phyloP scores from a whole-genome alignment of 92 coral and sea anemone genomes.

The Ricordea florida region DNA sequence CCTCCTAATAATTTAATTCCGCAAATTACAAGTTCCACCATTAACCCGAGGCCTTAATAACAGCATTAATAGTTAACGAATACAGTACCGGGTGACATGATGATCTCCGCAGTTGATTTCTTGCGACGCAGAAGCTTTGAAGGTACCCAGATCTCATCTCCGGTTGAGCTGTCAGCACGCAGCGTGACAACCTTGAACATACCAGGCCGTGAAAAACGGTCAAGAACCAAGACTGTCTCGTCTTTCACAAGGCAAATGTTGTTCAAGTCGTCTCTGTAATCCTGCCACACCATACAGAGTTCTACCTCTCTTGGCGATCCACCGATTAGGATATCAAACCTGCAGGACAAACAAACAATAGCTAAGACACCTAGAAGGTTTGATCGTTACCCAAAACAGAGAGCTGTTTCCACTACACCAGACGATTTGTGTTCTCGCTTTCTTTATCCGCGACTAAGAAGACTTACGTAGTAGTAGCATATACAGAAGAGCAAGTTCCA shows the following conservation, averaged over 20 bases:
- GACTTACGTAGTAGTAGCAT: too few species aligned
- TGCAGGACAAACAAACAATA: too few species aligned
- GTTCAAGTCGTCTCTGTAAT: slow-evolving; percentile 78
- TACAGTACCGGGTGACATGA: slow-evolving; percentile 61
- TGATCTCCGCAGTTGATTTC: slow-evolving; percentile 83
- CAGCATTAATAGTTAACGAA: too few species aligned
- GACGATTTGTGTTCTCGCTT: too few species aligned
- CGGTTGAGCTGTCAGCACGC: slow-evolving; percentile 78
- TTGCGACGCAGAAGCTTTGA: slow-evolving; percentile 60
- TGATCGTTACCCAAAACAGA: too few species aligned
- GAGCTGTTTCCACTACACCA: too few species aligned
- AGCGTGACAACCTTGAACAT: slow-evolving; percentile 82
- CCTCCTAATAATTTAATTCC: too few species aligned
- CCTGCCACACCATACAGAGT: slow-evolving; percentile 73
- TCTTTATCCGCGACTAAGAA: too few species aligned
- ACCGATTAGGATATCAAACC: slow-evolving; percentile 75
- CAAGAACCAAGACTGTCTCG: slow-evolving; percentile 80
- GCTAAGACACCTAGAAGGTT: too few species aligned
- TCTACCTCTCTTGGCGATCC: slow-evolving; percentile 74
- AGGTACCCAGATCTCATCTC: slow-evolving; percentile 88
- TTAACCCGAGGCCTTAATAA: too few species aligned
- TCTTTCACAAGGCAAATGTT: slow-evolving; percentile 71
- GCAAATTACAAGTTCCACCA: too few species aligned
- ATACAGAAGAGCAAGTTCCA: too few species aligned
- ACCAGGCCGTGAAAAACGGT: slow-evolving; percentile 73